Conservation (phyloP, 2,888 invertebrate species). For the Prionchulus punctatus region DNA sequence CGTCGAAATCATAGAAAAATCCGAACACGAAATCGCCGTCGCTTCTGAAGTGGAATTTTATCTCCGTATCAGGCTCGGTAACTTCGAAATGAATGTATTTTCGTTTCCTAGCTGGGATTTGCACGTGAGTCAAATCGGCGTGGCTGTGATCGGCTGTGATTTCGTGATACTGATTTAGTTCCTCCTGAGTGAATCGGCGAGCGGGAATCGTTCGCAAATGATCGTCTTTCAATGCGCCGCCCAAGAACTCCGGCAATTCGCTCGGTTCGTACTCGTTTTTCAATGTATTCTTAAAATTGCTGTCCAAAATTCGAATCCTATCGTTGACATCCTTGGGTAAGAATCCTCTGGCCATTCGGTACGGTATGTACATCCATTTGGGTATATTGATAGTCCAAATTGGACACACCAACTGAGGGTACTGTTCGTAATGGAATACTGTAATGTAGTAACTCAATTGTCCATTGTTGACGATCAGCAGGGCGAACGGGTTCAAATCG, state of each 20-base stretch:
- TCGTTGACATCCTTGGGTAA: conserved; percentile 30
- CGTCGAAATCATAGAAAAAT: conserved; percentile 17
- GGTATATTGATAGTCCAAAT: conserved; percentile 28
- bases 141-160: not conserved
- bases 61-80: conserved; percentile 13
- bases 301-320: conserved; percentile 11
- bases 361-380: conserved; percentile 29
- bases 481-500: conserved; percentile 29
- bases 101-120: conserved; percentile 21
- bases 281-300: not conserved
- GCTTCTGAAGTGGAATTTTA: conserved; percentile 27
- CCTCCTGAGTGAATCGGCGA: not conserved
- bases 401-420: conserved; percentile 22
- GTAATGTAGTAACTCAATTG: conserved; percentile 28
- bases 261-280: not conserved
- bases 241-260: conserved; percentile 3
- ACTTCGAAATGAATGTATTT: conserved; percentile 21
- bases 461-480: conserved; percentile 28
- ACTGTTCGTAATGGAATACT: conserved; percentile 30
- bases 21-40: conserved; percentile 29
- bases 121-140: conserved; percentile 13
- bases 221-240: not conserved
- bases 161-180: not conserved
- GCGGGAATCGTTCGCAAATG: conserved; percentile 21
- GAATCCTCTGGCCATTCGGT: conserved; percentile 18